These are phyloP conservation scores for Drosophila differens DNA, from an alignment of 2,888 invertebrate species.

Conservation along the genomic window DNA sequence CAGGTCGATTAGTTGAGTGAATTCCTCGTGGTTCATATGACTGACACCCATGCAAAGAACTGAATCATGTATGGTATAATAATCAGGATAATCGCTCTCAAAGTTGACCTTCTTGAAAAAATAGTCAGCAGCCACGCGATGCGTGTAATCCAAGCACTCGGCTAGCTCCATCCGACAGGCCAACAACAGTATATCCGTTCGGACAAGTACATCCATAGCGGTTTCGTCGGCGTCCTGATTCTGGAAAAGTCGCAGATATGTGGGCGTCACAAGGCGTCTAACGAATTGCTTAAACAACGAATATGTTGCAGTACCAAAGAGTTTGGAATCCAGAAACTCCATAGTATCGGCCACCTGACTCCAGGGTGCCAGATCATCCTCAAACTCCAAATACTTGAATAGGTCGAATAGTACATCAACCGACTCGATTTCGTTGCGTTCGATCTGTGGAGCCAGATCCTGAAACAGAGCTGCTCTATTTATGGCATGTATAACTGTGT, in stretches of 20 bases:
- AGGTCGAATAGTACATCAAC: constrained; percentile 86
- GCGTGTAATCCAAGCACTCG: constrained; percentile 78
- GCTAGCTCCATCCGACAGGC: constrained; percentile 76
- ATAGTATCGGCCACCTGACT: constrained; percentile 86
- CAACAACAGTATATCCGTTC: constrained; percentile 64
- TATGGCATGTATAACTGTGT: constrained; percentile 89
- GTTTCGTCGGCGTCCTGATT: constrained; percentile 26
- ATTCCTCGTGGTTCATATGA: constrained; percentile 72
- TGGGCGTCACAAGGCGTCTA: constrained; percentile 69
- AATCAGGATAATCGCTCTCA: constrained; percentile 50
- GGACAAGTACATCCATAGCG: constrained; percentile 25
- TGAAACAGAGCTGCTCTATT: constrained; percentile 95
- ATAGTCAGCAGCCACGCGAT: constrained; percentile 64
- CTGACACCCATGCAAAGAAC: constrained; percentile 78
- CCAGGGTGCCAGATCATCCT: constrained; percentile 90
- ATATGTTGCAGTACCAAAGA: constrained; percentile 69
- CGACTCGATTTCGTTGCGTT: constrained; percentile 87
- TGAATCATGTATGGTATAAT: constrained; percentile 63
- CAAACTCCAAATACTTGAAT: constrained; percentile 87
- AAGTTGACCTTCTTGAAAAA: constrained; percentile 67
- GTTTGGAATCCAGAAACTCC: constrained; percentile 58
- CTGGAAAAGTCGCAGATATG: constrained; percentile 59
- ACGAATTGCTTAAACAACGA: constrained; percentile 75
- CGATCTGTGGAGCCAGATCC: constrained; percentile 88
- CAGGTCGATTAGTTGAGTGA: constrained; percentile 63